phyloP scores from a whole-genome alignment of 2,888 invertebrate genomes.

The Auanema sp. region DNA sequence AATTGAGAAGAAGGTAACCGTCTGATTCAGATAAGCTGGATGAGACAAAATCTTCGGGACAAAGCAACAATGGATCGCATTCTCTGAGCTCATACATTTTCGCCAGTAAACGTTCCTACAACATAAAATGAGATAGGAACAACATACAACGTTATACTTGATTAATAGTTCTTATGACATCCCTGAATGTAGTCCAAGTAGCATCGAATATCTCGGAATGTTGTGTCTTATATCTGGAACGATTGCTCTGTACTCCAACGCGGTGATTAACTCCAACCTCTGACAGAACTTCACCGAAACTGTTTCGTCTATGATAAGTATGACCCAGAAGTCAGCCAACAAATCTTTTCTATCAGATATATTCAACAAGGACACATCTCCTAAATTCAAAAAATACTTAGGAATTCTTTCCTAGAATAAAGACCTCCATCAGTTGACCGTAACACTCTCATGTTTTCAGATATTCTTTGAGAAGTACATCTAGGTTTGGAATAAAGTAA shows the following conservation, averaged over 20 bases:
- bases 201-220: slow-evolving; percentile 20
- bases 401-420: neutral
- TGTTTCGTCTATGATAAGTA: slow-evolving; percentile 39
- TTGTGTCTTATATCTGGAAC: slow-evolving; percentile 18
- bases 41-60: slow-evolving; percentile 17
- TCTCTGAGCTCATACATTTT: slow-evolving; percentile 36
- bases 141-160: slow-evolving; percentile 15
- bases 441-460: too few relatives aligned
- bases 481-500: too few relatives aligned
- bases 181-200: slow-evolving; percentile 22
- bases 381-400: neutral
- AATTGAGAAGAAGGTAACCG: neutral
- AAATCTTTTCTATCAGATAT: slow-evolving; percentile 12
- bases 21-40: slow-evolving; percentile 1
- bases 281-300: slow-evolving; percentile 23
- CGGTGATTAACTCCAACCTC: slow-evolving; percentile 15
- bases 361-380: slow-evolving; percentile 7
- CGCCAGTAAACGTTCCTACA: slow-evolving; percentile 48
- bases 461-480: too few relatives aligned
- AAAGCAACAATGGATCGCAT: slow-evolving; percentile 30
- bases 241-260: neutral
- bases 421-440: too few relatives aligned
- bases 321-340: slow-evolving; percentile 55
- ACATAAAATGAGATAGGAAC: slow-evolving; percentile 1
- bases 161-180: slow-evolving; percentile 31